These are phyloP conservation scores for Agonopterix heracliana DNA, from an alignment of 2,888 invertebrate genomes.

Conservation along the genomic window DNA sequence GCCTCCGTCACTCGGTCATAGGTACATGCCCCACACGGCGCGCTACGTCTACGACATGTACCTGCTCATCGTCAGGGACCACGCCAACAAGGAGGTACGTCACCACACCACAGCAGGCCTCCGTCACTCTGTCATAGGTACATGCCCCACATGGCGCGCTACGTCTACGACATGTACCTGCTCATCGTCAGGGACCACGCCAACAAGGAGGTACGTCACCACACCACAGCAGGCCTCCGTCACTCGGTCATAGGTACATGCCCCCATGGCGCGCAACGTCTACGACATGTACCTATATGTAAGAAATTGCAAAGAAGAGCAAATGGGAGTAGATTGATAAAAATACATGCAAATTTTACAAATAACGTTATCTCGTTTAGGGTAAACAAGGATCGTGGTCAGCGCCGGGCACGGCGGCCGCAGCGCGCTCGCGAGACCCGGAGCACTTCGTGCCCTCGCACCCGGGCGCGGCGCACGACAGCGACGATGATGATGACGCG, in stretches of 20 bases:
- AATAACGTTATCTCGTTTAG: neutral
- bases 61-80: slow-evolving; percentile 81
- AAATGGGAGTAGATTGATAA: too few relatives aligned
- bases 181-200: slow-evolving; percentile 78
- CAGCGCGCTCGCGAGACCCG: slow-evolving; percentile 68
- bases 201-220: too few relatives aligned
- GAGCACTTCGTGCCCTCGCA: slow-evolving; percentile 76
- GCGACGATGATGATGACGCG: slow-evolving; percentile 74
- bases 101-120: slow-evolving; percentile 24
- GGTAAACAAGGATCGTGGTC: slow-evolving; percentile 57
- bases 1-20: slow-evolving; percentile 1
- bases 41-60: slow-evolving; percentile 96
- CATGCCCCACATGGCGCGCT: slow-evolving; percentile 97
- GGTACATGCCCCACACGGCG: slow-evolving; percentile 97
- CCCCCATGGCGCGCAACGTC: too few relatives aligned
- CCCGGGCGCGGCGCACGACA: slow-evolving; percentile 81
- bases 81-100: too few relatives aligned
- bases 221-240: slow-evolving; percentile 20
- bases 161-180: slow-evolving; percentile 95
- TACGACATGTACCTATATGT: neutral
- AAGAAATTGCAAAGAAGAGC: too few relatives aligned
- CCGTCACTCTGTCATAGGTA: slow-evolving; percentile 41
- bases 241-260: too few relatives aligned
- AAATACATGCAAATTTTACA: too few relatives aligned
- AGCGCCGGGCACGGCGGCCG: slow-evolving; percentile 73